Evolutionary conservation across 2,113 vertebrate species (phyloP), one percentile per base, ranked within the genome.

Genomic region (Dromaius novaehollandiae): DNA sequence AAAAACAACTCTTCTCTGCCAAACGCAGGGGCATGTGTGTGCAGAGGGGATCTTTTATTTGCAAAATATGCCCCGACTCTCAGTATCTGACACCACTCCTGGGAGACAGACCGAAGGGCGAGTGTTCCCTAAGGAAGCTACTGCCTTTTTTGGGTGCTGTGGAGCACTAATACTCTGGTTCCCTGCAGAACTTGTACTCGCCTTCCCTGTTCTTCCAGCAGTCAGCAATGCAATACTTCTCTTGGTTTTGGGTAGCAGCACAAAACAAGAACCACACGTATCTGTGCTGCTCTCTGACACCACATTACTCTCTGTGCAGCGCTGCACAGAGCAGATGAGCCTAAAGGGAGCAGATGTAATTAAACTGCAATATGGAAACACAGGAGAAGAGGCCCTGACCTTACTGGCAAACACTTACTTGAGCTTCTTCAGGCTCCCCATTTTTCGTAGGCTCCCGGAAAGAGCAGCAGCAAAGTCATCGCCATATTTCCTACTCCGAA

Each of bases 401-500:
- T 17, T 12, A 12, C 32, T 51, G 78, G 40, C 22, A 77, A 74
- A 92, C n/a, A 97, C 99, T 98, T 97, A 99, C 99, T 98, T 98
- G 7, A 99, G 92, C 66, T 96, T 98, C 97, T 95, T 97, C 95
- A 99, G 97, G 68, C 5, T 94, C 80, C 38, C 71, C 89, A 99
- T 98, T 50, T 97, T 97, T 6, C 51, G 97, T 84, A 99, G 90
- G 86, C 93, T 95, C 88, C 92, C 98, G 20, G 98, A 98, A 92
- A 99, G 97, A 89, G 98, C 98, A 96, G 98, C 98, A 16, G 98
- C 99, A 97, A 99, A 99, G 82, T 94, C 97, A 36, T 99, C 96
- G 0, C 98, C 98, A 56, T 98, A 99, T 63, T 98, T 99, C 70
- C 99, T 98, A 84, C 98, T 98, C n/a, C 96, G 98, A 96, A 99